Base-by-base conservation (phyloP, 2,797 vertebrate species). In the Fratercula arctica region DNA sequence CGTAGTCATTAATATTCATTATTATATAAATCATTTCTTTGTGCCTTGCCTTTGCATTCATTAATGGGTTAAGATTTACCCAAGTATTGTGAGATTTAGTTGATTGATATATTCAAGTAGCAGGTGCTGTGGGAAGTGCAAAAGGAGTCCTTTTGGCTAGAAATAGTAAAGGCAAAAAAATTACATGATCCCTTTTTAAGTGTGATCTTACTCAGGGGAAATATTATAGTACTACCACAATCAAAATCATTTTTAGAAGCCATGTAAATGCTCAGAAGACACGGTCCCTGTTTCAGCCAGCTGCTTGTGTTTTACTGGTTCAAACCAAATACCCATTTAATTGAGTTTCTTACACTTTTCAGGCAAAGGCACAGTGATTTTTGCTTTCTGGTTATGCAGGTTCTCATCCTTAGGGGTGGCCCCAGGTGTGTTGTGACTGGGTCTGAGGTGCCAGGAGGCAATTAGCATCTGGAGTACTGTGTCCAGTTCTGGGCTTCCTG, bases 21-120 rank as follows among this genome's bases (percentile, higher is more conserved):
- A 66, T 86, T 82, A 29, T 51, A 79, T 81, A 76, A 93, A 89
- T 87, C 16, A 82, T 28, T 91, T 76, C 35, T 90, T 79, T 95
- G 51, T 68, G 70, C 63, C 43, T 93, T 88, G 73, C 54, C 15
- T 96, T 95, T 95, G 70, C 85, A 90, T 93, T 85, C 41, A 67
- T 95, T 94, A 90, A 74, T 76, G 26, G 74, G 77, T 87, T 85
- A 83, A 89, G 72, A 67, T 91, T 91, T 79, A 77, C 29, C 15
- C 45, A 76, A 51, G 85, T 67, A 76, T 33, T 70, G 25, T 80
- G 60, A 91, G 80, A 67, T 92, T 59, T 56, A 82, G 20, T 59
- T 80, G 63, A 89, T 13, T 50, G 39, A 87, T 84, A 31, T 1
- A 76, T 82, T 82, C 51, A 87, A 90, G 56, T 16, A 86, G 77